Base-by-base conservation (phyloP, 2,113 vertebrate species). In the Benitochromis conjunctus region DNA sequence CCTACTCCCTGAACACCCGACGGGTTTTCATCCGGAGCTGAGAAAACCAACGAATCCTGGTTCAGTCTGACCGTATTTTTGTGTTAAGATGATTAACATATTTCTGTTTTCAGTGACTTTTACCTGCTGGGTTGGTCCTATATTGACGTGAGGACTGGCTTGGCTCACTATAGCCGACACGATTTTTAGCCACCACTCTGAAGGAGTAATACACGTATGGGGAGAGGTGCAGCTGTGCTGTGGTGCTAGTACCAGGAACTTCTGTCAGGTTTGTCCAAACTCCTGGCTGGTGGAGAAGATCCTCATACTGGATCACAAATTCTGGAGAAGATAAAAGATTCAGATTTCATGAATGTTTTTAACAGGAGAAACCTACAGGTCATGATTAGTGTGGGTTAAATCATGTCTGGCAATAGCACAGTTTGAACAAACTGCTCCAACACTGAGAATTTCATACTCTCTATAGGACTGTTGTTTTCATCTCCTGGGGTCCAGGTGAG, bases 401-500 rank as follows among this genome's bases (percentile, higher is more conserved):
- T 76, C 69, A 51, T 11, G 1, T 48, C 46, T 76, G 16, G 3
- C 0, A 7, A 57, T 7, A 38, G 21, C 12, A 29, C 21, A 43
- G 54, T 43, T 41, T 43, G 10, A 80, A 5, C 34, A 57, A 57
- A 56, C 36, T 26, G 21, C 21, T 0, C 29, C 19, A 62, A 1
- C 2, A 7, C 12, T 57, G 10, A 46, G 29, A 38, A 38, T 56
- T 38, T 83, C 92, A 6, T 93, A 96, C 96, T 97, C 79, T 95
- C 94, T 91, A 97, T 97, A 10, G 97, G 97, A 89, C 98, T 99
- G 93, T 99, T 98, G 93, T 99, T 96, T 82, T 99, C 98, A 8
- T 98, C 96, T 69, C 98, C 98, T 16, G 98, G 97, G 83, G 96
- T 95, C 98, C 98, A 99, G 1, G 98, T 97, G 56, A 99, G 97